Evolutionary conservation across 2,113 vertebrate genomes (phyloP), one percentile per base, ranked within the genome.

Genomic region (Mesoclemmys tuberculata): DNA sequence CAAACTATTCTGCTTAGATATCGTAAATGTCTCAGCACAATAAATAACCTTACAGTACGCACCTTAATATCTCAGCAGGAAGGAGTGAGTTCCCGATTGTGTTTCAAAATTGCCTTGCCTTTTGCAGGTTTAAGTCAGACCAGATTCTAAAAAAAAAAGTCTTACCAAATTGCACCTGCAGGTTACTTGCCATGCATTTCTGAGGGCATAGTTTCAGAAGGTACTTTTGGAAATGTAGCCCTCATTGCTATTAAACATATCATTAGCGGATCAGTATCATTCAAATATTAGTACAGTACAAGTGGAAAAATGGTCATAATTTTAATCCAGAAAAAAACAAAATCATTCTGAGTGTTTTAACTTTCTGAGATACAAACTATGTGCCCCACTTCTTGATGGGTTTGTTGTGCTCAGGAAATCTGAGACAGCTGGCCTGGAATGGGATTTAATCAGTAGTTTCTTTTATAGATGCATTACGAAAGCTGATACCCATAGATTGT

Each of bases 401-500:
- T 88, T 95, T 35, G 26, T 97, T 81, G 51, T 56, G 52, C 89
- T 90, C 82, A 44, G 41, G 87, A 75, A 90, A 82, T 87, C 26
- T n/a, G 52, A 95, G 92, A 90, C 94, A 96, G 82, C 95, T 97
- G 90, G 85, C 90, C 0, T 10, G 81, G 71, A 90, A 2, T 90
- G 61, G 31, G 80, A 95, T 96, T 71, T 95, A 91, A 96, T 90
- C 75, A 79, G 88, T 92, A 83, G 86, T 85, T 95, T 52, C 18
- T 52, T 96, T 94, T 90, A 87, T 94, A 90, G 61, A 6, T 1
- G 0, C 74, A n/a, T 92, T 91, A 90, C n/a, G 68, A 90, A 84
- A 82, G 18, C 64, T 77, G 83, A 68, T 88, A 94, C 82, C 38
- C 54, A 80, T 86, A 68, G 55, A 75, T 85, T 96, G 90, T 95